Evolutionary conservation across 2,888 invertebrate species (phyloP).

Genomic region (Heliothis peltigera): DNA sequence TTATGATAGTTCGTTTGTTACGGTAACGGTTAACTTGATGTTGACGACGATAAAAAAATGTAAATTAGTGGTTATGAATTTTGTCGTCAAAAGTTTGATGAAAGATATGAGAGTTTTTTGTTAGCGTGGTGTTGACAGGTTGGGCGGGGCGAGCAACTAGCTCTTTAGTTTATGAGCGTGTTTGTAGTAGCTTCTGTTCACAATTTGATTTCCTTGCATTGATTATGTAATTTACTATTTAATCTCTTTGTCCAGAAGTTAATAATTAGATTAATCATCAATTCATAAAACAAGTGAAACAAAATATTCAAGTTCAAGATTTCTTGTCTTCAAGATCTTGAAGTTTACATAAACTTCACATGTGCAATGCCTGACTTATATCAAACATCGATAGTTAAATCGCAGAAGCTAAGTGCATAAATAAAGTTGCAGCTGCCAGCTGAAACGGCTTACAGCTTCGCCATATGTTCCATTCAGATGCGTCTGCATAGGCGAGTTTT

Average conservation of each 20-base stretch:
- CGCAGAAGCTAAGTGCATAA: conserved; percentile 46
- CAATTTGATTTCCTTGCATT: too few relatives aligned
- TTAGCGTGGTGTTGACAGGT: conserved; percentile 10
- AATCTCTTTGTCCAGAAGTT: too few relatives aligned
- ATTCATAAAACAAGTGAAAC: too few relatives aligned
- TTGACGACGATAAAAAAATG: conserved; percentile 54
- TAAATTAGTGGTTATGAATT: conserved; percentile 52
- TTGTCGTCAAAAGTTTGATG: conserved; percentile 42
- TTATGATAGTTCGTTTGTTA: conserved; percentile 78
- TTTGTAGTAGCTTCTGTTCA: too few relatives aligned
- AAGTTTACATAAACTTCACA: conserved; percentile 1
- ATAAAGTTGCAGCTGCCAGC: conserved; percentile 47
- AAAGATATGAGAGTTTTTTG: conserved; percentile 32
- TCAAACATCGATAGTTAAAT: conserved; percentile 45
- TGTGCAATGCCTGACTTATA: conserved; percentile 33
- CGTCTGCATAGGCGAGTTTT: conserved; percentile 25
- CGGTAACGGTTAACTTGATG: conserved; percentile 66
- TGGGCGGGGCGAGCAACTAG: background rate
- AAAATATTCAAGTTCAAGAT: background rate
- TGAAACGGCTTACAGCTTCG: conserved; percentile 24
- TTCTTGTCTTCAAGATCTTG: background rate
- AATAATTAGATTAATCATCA: too few relatives aligned
- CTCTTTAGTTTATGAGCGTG: too few relatives aligned
- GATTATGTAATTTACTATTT: too few relatives aligned
- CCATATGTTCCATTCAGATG: conserved; percentile 42